Base-by-base conservation (phyloP, 2,888 invertebrate species). In the Euplagia quadripunctaria region DNA sequence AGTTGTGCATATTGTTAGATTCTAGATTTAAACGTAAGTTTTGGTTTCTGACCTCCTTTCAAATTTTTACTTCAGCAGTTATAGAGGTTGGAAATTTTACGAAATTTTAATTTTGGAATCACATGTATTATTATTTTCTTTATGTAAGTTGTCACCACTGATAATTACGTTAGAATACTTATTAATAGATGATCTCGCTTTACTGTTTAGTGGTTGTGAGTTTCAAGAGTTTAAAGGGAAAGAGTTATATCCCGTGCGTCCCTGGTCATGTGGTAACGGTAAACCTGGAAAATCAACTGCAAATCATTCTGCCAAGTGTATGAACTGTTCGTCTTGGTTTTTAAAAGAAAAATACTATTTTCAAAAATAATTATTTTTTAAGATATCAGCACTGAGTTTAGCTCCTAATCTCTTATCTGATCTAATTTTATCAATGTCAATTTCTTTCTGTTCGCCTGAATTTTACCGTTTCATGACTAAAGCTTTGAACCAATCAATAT, bases 21-120 rank as follows among this genome's bases (percentile, higher is more conserved):
- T 72, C 67, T 31, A 51, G 63, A 46, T 68, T 52, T 52, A 42
- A 64, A 68, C 55, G 17, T 31, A 41, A 51, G 51, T 51, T 71
- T 58, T 42, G 42, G 51, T 41, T 12, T 42, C 9, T 67, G 51
- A 63, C 67, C 61, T 64, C 12, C 68, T 72, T 68, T 68, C 72
- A 64, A 16, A 31, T 67, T 55, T 68, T 68, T 68, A 61, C n/a
- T 52, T 58, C 20, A 41, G 16, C 9, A 31, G 16, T 5, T 31
- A 61, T 6, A 12, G 31, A 31, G 31, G 61, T 61, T 61, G 31
- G 7, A 14, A 14, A 7, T 8, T 14, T 14, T 0, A 58, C 11
- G 5, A 31, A 61, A 61, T 5, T 1, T 2, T 14, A 14, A 31
- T 14, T 61, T 14, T 31, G 14, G 12, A 61, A 61, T 3, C 7